Conservation (phyloP, 2,888 invertebrate species). For the Ethmia dodecea region DNA sequence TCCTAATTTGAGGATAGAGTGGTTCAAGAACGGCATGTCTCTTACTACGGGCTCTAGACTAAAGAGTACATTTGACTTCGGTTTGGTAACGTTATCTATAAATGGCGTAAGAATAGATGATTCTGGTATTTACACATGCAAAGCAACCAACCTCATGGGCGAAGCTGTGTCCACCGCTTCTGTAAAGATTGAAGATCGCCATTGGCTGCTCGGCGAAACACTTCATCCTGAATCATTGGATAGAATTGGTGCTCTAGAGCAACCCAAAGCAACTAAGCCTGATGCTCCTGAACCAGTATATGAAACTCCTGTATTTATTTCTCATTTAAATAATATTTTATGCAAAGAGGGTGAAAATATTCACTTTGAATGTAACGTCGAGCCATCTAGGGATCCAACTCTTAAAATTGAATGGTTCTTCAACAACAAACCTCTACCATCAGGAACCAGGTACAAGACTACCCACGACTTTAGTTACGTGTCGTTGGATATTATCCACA, state of each 20-base stretch:
- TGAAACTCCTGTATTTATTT: conserved; percentile 92
- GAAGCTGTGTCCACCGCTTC: conserved; percentile 96
- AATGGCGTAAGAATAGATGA: conserved; percentile 93
- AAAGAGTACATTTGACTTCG: conserved; percentile 97
- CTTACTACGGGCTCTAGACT: conserved; percentile 92
- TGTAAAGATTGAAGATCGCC: conserved; percentile 91
- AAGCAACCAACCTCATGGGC: conserved; percentile 94
- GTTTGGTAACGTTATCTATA: conserved; percentile 94
- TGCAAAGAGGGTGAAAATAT: conserved; percentile 92
- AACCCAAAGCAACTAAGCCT: conserved; percentile 81
- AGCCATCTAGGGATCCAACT: conserved; percentile 94
- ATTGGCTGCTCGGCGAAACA: conserved; percentile 92
- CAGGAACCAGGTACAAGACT: conserved; percentile 93
- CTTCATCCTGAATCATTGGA: conserved; percentile 93
- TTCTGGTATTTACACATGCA: conserved; percentile 96
- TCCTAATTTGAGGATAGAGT: conserved; percentile 91
- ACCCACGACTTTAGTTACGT: conserved; percentile 98
- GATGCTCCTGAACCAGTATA: conserved; percentile 87
- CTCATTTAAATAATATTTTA: conserved; percentile 93
- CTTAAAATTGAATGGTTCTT: conserved; percentile 96
- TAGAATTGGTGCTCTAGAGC: conserved; percentile 91
- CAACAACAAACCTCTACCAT: conserved; percentile 92
- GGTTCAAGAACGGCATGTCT: conserved; percentile 94
- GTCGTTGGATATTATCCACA: conserved; percentile 90
- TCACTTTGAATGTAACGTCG: conserved; percentile 94